phyloP scores from a whole-genome alignment of 1,140 invertebrate genomes.

The Nilaparvata lugens region DNA sequence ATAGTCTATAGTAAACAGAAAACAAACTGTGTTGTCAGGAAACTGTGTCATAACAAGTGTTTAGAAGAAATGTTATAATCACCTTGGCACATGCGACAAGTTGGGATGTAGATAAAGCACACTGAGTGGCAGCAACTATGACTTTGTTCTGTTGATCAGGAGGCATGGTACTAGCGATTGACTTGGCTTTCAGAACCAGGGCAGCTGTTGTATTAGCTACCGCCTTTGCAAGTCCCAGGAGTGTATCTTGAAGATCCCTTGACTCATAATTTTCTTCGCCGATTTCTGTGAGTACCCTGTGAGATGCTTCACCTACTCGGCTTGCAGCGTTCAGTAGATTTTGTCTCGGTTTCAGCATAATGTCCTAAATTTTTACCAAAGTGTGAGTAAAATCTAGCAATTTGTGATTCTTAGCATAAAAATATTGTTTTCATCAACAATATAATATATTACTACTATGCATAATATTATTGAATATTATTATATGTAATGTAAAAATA shows the following conservation, averaged over 20 bases:
- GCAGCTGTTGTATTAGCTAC: slow-evolving; percentile 95
- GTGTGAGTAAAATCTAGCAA: no score
- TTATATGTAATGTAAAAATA: no score
- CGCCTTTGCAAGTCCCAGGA: slow-evolving; percentile 84
- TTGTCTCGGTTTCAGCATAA: slow-evolving; percentile 61
- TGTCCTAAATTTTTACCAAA: no score
- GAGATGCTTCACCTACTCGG: slow-evolving; percentile 90
- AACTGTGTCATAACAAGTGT: no score
- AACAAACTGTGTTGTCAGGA: no score
- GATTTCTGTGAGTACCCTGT: slow-evolving; percentile 87
- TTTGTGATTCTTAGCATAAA: no score
- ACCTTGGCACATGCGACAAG: slow-evolving; percentile 95
- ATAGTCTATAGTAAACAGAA: no score
- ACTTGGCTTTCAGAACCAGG: slow-evolving; percentile 89
- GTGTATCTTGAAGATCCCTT: slow-evolving; percentile 72
- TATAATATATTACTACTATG: no score
- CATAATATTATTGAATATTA: no score
- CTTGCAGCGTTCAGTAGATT: slow-evolving; percentile 89
- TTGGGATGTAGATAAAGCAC: slow-evolving; percentile 94
- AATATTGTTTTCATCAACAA: no score
- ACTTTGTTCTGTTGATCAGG: slow-evolving; percentile 76
- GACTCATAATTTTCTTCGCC: slow-evolving; percentile 79
- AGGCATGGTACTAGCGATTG: slow-evolving; percentile 78
- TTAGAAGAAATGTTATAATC: no score
- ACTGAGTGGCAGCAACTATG: slow-evolving; percentile 90